Percentiles rank a stretch among this genome's conserved stretches.
These are phyloP conservation scores for Neuroterus valhalla DNA, from an alignment of 1,140 invertebrate species.

Conservation along the genomic window DNA sequence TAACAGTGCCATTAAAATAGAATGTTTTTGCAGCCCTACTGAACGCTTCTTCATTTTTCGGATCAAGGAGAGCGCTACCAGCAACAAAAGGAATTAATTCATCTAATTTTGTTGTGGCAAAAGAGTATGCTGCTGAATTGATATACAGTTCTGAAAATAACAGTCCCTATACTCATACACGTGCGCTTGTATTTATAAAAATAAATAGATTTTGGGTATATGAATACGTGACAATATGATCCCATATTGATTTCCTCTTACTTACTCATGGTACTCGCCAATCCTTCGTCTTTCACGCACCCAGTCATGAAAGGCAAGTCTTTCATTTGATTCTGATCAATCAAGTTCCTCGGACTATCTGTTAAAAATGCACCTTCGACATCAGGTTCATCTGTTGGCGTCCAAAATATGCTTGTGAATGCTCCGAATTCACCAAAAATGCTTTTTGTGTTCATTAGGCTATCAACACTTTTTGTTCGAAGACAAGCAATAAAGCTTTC, in stretches of 20 bases:
- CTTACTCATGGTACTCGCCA: background rate
- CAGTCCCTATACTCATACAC: no score
- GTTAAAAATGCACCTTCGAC: constrained; percentile 1
- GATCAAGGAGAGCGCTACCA: background rate
- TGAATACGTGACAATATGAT: background rate
- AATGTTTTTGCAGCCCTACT: background rate
- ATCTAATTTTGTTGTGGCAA: background rate
- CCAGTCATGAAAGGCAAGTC: constrained; percentile 20
- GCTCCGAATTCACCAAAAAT: background rate
- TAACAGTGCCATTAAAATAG: background rate
- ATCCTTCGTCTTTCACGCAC: background rate
- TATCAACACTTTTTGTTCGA: background rate
- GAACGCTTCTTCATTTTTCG: background rate
- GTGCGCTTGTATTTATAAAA: background rate
- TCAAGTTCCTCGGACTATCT: constrained; percentile 1
- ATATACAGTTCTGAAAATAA: no score
- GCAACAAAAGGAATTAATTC: background rate
- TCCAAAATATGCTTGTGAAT: background rate
- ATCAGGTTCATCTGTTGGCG: background rate
- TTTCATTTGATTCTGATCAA: background rate
- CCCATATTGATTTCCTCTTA: background rate
- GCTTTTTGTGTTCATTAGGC: background rate
- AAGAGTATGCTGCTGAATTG: no score
- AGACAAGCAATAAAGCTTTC: background rate
- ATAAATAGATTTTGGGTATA: background rate